Evolutionary conservation across 2,888 invertebrate genomes (phyloP).

Genomic region (Dolichopus griseipennis): DNA sequence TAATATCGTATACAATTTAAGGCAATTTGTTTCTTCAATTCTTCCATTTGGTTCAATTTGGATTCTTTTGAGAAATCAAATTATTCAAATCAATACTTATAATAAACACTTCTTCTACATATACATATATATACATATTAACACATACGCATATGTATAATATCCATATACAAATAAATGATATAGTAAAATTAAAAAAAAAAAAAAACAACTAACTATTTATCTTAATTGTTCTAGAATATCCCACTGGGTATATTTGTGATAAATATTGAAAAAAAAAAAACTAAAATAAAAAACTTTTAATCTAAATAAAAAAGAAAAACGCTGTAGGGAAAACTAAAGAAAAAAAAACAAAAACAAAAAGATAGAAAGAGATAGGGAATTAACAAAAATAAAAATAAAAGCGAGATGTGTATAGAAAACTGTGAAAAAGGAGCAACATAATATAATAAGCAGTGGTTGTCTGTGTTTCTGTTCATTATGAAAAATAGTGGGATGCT

Average conservation of each 20-base stretch:
- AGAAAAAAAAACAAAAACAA: too few species aligned
- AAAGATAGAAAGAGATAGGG: background rate
- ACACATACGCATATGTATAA: background rate
- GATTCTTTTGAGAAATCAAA: background rate
- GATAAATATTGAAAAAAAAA: background rate
- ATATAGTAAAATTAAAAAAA: background rate
- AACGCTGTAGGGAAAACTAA: too few species aligned
- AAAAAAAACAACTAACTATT: background rate
- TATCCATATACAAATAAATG: too few species aligned
- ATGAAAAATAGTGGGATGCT: too few species aligned
- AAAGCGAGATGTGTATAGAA: background rate
- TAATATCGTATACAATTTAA: background rate
- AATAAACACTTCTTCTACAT: background rate
- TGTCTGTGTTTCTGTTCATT: too few species aligned
- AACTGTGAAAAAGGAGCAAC: too few species aligned
- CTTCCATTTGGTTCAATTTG: background rate
- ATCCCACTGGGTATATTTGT: slow-evolving; percentile 3
- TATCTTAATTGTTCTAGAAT: slow-evolving; percentile 4
- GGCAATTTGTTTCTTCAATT: background rate
- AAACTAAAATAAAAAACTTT: too few species aligned
- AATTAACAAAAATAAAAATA: background rate
- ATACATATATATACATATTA: background rate
- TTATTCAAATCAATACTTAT: background rate
- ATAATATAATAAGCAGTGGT: too few species aligned
- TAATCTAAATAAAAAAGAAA: background rate